phyloP scores from a whole-genome alignment of 2,113 vertebrate species.

The Melospiza georgiana region DNA sequence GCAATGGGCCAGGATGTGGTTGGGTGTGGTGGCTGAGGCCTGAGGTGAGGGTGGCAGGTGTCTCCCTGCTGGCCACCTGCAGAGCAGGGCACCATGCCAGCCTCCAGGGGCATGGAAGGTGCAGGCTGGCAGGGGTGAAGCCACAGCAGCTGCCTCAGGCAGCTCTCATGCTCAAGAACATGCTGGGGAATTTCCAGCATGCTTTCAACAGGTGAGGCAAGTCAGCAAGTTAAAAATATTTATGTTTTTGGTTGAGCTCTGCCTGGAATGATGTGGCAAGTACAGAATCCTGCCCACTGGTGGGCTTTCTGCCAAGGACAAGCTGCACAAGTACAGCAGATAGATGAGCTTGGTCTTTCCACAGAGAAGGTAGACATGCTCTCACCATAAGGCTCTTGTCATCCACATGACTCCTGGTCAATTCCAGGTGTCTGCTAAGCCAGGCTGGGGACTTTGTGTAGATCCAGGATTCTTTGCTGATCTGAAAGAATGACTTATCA shows the following conservation, averaged over 20 bases:
- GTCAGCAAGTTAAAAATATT: background rate
- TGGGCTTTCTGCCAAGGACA: background rate
- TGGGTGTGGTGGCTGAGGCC: fast-evolving
- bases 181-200: background rate
- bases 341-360: background rate
- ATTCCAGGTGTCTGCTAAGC: background rate
- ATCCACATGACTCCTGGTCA: background rate
- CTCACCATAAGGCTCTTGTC: background rate
- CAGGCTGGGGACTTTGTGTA: background rate
- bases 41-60: background rate
- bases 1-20: background rate
- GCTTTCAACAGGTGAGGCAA: background rate
- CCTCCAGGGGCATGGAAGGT: background rate
- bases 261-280: background rate
- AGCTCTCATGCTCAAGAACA: background rate
- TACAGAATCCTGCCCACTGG: background rate
- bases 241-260: background rate
- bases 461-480: background rate
- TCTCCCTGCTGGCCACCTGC: background rate
- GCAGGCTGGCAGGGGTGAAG: background rate
- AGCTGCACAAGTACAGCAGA: background rate
- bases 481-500: background rate
- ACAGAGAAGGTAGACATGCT: background rate
- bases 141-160: background rate
- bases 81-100: background rate